These are phyloP conservation scores for Xerus inauris DNA, from an alignment of 2,113 vertebrate genomes.

Conservation along the genomic window DNA sequence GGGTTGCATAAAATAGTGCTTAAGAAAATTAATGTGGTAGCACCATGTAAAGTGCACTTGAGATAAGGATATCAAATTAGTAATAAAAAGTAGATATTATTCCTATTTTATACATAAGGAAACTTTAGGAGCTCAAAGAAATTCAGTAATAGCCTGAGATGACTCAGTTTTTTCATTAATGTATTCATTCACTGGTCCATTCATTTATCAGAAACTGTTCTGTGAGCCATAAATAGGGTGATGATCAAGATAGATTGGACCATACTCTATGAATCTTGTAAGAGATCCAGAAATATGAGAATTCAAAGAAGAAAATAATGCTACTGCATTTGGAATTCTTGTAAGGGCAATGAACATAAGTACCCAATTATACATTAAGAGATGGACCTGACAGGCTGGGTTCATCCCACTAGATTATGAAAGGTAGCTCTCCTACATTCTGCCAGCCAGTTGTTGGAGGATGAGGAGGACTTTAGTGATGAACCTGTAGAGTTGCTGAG, in stretches of 20 bases:
- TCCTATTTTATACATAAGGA: conserved; percentile 13
- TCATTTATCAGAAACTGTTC: conserved; percentile 21
- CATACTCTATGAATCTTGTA: neutral
- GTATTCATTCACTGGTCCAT: conserved; percentile 13
- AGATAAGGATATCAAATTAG: conserved; percentile 60
- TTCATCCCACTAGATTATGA: neutral
- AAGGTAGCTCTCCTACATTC: conserved; percentile 4
- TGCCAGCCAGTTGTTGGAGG: neutral
- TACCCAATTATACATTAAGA: neutral
- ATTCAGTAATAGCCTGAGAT: conserved; percentile 36
- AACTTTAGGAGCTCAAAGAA: neutral
- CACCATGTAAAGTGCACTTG: conserved; percentile 42
- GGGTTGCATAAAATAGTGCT: conserved; percentile 53
- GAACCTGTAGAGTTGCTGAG: neutral
- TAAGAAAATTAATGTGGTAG: conserved; percentile 61
- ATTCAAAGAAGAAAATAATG: conserved; percentile 37
- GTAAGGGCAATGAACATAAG: neutral
- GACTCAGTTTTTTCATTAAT: conserved; percentile 38
- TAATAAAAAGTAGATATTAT: conserved; percentile 47
- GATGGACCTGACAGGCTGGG: neutral
- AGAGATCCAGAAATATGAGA: neutral
- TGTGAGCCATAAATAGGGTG: neutral
- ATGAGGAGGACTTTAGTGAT: neutral
- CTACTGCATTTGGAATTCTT: neutral
- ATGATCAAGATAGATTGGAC: neutral